Conservation (phyloP, 2,888 invertebrate genomes). For the Pachliopta kotzebuea region DNA sequence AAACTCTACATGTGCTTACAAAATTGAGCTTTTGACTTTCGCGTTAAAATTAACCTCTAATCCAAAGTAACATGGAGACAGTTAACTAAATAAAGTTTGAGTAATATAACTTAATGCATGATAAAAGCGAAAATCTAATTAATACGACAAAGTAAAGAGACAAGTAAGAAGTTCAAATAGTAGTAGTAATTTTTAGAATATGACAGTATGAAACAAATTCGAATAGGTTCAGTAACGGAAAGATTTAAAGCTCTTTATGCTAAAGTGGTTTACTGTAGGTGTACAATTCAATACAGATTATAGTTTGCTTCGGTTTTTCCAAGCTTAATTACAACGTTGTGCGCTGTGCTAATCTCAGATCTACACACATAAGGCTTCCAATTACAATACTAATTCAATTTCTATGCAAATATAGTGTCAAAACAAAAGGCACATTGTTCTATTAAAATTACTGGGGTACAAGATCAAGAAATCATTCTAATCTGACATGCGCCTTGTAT, state of each 20-base stretch:
- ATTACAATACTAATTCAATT: conserved; percentile 27
- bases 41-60: neutral
- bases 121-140: too few species aligned
- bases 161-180: too few species aligned
- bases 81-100: neutral
- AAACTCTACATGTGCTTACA: neutral
- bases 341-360: conserved; percentile 2
- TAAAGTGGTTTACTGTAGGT: too few species aligned
- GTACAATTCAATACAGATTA: neutral
- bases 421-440: conserved; percentile 25
- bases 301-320: conserved; percentile 9
- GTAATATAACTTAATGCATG: too few species aligned
- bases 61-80: neutral
- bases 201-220: too few species aligned
- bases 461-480: conserved; percentile 7
- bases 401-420: conserved; percentile 27
- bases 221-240: too few species aligned
- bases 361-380: conserved; percentile 9
- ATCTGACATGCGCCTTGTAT: neutral
- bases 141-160: too few species aligned
- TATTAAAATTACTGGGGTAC: conserved; percentile 15
- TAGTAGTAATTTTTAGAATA: too few species aligned
- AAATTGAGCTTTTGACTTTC: neutral
- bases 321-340: conserved; percentile 16
- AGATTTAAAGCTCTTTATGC: too few species aligned